Percentiles rank a stretch among this genome's conserved stretches.
These are phyloP conservation scores for Columbina picui DNA, from an alignment of 2,113 vertebrate genomes.

Conservation along the genomic window DNA sequence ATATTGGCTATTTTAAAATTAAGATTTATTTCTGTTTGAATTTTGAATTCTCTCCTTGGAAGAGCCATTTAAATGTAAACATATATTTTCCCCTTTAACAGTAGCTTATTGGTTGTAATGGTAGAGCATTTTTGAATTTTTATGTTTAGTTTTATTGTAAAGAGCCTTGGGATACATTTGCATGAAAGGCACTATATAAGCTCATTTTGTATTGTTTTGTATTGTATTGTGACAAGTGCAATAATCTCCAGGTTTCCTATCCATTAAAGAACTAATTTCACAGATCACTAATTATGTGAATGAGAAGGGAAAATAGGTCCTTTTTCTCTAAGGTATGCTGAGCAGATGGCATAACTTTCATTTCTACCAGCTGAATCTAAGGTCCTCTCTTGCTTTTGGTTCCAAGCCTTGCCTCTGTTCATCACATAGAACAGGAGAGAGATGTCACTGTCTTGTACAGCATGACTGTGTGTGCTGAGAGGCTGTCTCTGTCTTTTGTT, in stretches of 20 bases:
- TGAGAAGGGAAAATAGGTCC: conserved; percentile 69
- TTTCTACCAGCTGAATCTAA: conserved; percentile 27
- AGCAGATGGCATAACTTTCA: conserved; percentile 68
- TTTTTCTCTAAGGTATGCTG: conserved; percentile 69
- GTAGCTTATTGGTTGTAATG: conserved; percentile 50
- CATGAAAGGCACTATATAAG: conserved; percentile 54
- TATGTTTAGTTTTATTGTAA: conserved; percentile 71
- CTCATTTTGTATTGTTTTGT: conserved; percentile 63
- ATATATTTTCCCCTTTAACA: conserved; percentile 38
- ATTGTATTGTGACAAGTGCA: conserved; percentile 63
- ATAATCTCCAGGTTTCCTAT: conserved; percentile 75
- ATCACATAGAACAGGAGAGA: conserved; percentile 24
- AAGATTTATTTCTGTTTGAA: conserved; percentile 51
- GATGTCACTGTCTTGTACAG: conserved; percentile 10
- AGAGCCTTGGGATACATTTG: conserved; percentile 66
- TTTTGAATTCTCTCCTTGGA: conserved; percentile 41
- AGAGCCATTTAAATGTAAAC: conserved; percentile 40
- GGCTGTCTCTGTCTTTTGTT: conserved; percentile 10
- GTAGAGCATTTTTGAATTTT: conserved; percentile 59
- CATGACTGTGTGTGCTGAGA: background rate
- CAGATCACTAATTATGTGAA: conserved; percentile 79
- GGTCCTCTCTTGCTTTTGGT: conserved; percentile 22
- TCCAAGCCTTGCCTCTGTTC: background rate
- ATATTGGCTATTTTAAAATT: conserved; percentile 28
- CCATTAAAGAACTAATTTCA: conserved; percentile 82